A percentile compares a stretch with the other conserved stretches of the same genome.
These are phyloP conservation scores for Trilocha varians DNA, from an alignment of 2,888 invertebrate species.

Conservation along the genomic window DNA sequence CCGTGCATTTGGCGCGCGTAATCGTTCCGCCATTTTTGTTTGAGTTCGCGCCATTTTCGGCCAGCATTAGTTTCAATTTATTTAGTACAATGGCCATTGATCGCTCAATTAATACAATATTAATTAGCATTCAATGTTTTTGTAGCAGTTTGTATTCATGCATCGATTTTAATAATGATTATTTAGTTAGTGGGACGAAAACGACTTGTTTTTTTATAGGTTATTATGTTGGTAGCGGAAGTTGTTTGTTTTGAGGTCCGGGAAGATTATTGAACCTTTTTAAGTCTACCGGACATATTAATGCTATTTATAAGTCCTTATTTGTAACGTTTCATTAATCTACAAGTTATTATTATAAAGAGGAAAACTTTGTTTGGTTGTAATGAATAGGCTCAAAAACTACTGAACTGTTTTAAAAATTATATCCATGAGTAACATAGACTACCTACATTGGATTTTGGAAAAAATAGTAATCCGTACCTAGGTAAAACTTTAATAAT, in stretches of 20 bases:
- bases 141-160: conserved; percentile 4
- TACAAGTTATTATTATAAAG: too few relatives aligned
- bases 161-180: neutral
- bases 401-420: too few relatives aligned
- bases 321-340: too few relatives aligned
- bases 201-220: neutral
- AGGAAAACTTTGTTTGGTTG: too few relatives aligned
- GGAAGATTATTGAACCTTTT: too few relatives aligned
- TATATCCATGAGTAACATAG: too few relatives aligned
- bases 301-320: too few relatives aligned
- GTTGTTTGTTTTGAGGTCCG: neutral
- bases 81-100: conserved; percentile 36
- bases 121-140: conserved; percentile 29
- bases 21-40: conserved; percentile 54
- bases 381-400: too few relatives aligned
- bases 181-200: neutral
- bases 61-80: conserved; percentile 37
- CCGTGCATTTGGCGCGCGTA: conserved; percentile 36
- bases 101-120: conserved; percentile 38
- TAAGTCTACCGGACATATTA: too few relatives aligned
- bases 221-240: neutral
- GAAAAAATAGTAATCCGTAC: too few relatives aligned
- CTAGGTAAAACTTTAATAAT: too few relatives aligned
- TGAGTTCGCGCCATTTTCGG: conserved; percentile 33
- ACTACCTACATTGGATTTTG: too few relatives aligned